Base-by-base conservation (phyloP, 2,888 invertebrate species). In the Caenorhabditis wallacei region DNA sequence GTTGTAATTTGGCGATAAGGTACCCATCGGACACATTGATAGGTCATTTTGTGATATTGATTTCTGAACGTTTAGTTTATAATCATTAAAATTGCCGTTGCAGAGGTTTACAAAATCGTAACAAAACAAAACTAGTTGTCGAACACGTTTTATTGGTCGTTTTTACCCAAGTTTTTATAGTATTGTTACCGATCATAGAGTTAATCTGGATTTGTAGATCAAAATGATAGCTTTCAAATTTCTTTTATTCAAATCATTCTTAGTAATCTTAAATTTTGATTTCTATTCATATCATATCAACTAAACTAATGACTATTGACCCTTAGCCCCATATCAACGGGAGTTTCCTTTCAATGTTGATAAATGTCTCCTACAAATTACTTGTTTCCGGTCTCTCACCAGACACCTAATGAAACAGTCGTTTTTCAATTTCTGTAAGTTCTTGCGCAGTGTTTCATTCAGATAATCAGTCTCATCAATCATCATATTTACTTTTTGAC, bases 391-490 rank as follows among this genome's bases (percentile, higher is more conserved):
- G 71, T 71, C 51, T 18, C 26, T 13, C 57, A 20, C 30, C 24
- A 53, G 66, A 68, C 66, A 30, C 8, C 20, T 30, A 20, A 51
- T 40, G 37, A 43, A 40, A 68, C 53, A 43, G 54, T 40, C 24
- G 40, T 54, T 69, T 43, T 69, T 24, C 16, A 53, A 51, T 40
- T 69, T 8, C 46, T n/a, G 46, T 48, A 5, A 48, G 22, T 40
- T 22, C 51, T n/a, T 51, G 51, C 59, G 51, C 74, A 20, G 26
- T 46, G 68, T 54, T 78, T 70, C 61, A 78, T 63, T 70, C 70
- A 51, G 78, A 69, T 70, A 78, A 78, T 56, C 54, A 70, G 24
- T 70, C 61, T 54, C 80, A 80, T 80, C 80, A 74, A 80, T 80
- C 80, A 80, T 74, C 37, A 54, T 80, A 80, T 80, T 74, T 80